Evolutionary conservation across 2,797 vertebrate species (phyloP).

Genomic region (Gila robusta): DNA sequence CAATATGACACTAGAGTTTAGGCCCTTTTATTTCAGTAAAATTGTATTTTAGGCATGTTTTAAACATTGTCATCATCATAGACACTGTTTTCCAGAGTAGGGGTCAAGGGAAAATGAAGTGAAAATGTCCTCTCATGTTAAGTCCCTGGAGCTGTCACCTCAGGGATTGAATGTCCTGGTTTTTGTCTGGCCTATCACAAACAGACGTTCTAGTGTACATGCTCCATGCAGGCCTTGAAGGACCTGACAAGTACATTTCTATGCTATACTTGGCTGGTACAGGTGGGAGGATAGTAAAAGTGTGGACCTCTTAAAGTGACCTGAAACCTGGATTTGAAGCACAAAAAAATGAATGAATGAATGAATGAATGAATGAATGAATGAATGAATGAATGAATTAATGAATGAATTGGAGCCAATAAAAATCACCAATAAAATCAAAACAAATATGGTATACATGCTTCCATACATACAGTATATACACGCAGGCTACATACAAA

Average conservation of each 20-base stretch:
- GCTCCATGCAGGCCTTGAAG: background rate
- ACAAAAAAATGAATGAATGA: background rate
- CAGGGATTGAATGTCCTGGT: background rate
- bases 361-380: too few relatives aligned
- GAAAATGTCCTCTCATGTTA: background rate
- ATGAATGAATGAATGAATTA: too few relatives aligned
- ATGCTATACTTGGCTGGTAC: background rate
- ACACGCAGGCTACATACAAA: background rate
- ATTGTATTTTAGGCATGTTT: background rate
- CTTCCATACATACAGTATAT: background rate
- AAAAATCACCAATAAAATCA: background rate
- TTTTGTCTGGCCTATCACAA: background rate
- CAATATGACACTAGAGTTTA: background rate
- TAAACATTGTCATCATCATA: background rate
- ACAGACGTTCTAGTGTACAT: background rate
- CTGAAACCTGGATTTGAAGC: background rate
- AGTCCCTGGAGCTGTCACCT: background rate
- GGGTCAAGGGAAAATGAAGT: background rate
- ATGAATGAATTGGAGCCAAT: background rate
- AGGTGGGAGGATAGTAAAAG: background rate
- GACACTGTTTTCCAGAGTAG: conserved; percentile 3
- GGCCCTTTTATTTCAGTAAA: too few relatives aligned
- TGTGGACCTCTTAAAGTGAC: background rate
- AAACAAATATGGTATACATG: too few relatives aligned
- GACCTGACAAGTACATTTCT: conserved; percentile 5